phyloP scores from a whole-genome alignment of 2,888 invertebrate species.

The Drosophila parthenogenetica region DNA sequence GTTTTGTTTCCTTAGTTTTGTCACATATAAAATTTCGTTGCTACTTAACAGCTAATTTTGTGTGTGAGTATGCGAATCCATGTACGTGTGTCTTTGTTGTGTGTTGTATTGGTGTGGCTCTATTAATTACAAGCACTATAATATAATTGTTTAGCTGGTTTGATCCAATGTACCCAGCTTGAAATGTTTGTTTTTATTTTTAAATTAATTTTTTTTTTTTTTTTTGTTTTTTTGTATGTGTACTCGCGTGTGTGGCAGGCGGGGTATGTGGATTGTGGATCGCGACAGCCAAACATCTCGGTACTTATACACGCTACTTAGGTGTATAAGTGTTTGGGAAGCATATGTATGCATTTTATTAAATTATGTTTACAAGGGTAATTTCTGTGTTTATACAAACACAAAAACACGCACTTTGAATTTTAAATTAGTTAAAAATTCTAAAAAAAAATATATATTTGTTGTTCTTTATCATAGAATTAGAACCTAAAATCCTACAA shows the following conservation, averaged over 20 bases:
- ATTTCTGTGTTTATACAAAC: slow-evolving; percentile 30
- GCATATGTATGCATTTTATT: slow-evolving; percentile 5
- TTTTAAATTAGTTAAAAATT: slow-evolving; percentile 74
- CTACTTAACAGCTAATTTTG: slow-evolving; percentile 66
- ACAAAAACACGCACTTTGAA: slow-evolving; percentile 24
- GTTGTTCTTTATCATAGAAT: slow-evolving; percentile 29
- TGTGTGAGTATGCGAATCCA: slow-evolving; percentile 5
- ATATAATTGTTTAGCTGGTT: slow-evolving; percentile 22
- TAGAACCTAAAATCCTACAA: slow-evolving; percentile 42
- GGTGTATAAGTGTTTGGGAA: not conserved
- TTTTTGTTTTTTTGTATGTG: not conserved
- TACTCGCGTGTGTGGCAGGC: slow-evolving; percentile 1
- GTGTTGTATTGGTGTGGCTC: slow-evolving; percentile 14
- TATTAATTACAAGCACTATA: slow-evolving; percentile 44
- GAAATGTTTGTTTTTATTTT: not conserved
- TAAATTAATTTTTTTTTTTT: not conserved
- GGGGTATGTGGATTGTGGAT: not conserved
- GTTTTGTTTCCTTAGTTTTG: slow-evolving; percentile 4
- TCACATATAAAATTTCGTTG: slow-evolving; percentile 54
- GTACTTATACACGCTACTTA: slow-evolving; percentile 2
- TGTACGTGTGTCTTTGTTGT: slow-evolving; percentile 23
- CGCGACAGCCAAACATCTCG: slow-evolving; percentile 7
- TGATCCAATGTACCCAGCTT: not conserved
- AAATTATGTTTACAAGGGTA: slow-evolving; percentile 27
- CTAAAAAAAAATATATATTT: slow-evolving; percentile 45